Percentiles rank a stretch among this genome's conserved stretches.
Conservation (phyloP, 2,888 invertebrate genomes). For the Drosophila kuntzei region DNA sequence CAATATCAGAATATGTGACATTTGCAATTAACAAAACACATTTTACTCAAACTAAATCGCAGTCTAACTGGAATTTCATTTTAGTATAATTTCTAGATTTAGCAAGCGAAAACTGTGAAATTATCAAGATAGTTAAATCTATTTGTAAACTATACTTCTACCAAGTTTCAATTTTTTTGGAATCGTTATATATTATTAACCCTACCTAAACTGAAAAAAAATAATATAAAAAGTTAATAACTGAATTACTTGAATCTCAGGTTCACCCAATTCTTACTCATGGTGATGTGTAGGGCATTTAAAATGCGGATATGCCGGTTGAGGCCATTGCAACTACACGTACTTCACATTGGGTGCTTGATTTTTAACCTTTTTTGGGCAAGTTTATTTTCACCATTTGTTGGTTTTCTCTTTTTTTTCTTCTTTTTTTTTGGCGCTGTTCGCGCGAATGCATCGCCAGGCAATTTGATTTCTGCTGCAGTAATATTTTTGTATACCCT, state of each 20-base stretch:
- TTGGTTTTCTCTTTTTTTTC: slow-evolving; percentile 53
- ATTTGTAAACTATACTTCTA: neutral
- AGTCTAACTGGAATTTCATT: neutral
- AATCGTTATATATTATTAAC: too few relatives aligned
- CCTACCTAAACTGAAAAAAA: too few relatives aligned
- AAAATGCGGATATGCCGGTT: neutral
- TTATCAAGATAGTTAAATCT: neutral
- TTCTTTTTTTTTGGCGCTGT: slow-evolving; percentile 45
- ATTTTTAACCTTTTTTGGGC: slow-evolving; percentile 56
- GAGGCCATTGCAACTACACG: neutral
- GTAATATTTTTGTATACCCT: slow-evolving; percentile 45
- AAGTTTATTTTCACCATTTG: slow-evolving; percentile 49
- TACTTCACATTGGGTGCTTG: slow-evolving; percentile 46
- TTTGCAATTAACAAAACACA: too few relatives aligned
- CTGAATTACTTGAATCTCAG: too few relatives aligned
- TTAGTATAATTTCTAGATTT: neutral
- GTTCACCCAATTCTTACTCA: neutral
- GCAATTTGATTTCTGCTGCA: slow-evolving; percentile 45
- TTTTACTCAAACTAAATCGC: neutral
- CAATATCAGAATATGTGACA: too few relatives aligned
- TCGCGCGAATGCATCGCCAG: slow-evolving; percentile 30
- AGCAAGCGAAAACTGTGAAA: neutral
- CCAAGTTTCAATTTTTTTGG: too few relatives aligned
- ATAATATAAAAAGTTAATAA: too few relatives aligned
- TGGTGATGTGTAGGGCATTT: too few relatives aligned